Evolutionary conservation across 2,113 vertebrate genomes (phyloP), one percentile per base, ranked within the genome.

Genomic region (Dasypus novemcinctus): DNA sequence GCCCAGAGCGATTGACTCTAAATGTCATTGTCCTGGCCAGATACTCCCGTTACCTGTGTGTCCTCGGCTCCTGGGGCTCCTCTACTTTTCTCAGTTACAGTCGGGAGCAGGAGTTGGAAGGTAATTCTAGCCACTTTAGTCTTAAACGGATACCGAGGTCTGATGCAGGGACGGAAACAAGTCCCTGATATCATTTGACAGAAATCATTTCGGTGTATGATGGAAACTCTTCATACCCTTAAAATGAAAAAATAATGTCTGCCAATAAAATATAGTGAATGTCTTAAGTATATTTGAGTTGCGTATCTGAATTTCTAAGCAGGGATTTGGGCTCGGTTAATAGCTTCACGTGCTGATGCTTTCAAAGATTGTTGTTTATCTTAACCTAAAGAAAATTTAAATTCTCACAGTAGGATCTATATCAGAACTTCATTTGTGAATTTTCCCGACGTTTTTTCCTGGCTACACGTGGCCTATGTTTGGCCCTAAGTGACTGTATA

Each of bases 351-450:
- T 52, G 36, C 41, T 88, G 85, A 81, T 38, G 33, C 74, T 90
- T 92, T 95, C 46, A 57, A 54, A 90, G 49, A 83, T n/a, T 61
- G 17, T 59, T 81, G 20, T 49, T 71, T 83, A 83, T 43, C 41
- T 25, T 90, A 76, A 81, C 17, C 54, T 87, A 52, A 71, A 78
- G 87, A 79, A 5, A 27, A 49, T 80, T 85, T 76, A 63, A 81
- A 71, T 75, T 92, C 18, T 66, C 18, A 49, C 3, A 54, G 25
- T 54, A 66, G 29, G 68, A 31, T 95, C 21, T 69, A 82, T 76
- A 79, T 68, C 20, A 69, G 64, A 84, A 90, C 46, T n/a, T 79
- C 31, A 41, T 69, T 91, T 86, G 84, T 92, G 31, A 84, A 79
- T 88, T 81, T 74, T 21, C 78, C 63, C 80, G 75, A 74, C n/a